Conservation (phyloP, 2,888 invertebrate species). For the Yponomeuta malinellus region DNA sequence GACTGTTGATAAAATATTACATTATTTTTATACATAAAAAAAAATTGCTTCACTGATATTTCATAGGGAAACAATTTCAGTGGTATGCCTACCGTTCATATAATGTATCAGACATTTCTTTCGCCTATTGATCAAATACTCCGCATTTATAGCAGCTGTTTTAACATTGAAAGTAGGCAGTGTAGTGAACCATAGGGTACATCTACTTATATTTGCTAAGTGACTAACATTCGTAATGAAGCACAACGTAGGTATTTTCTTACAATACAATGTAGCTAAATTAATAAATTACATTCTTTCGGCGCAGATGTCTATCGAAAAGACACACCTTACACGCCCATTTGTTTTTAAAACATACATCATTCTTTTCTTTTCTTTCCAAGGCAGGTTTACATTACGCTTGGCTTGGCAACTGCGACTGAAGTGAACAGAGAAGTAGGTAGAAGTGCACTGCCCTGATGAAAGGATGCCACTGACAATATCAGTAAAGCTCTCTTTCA, state of each 20-base stretch:
- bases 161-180: not conserved
- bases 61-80: too few relatives aligned
- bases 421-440: too few relatives aligned
- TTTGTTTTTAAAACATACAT: not conserved
- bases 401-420: too few relatives aligned
- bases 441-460: too few relatives aligned
- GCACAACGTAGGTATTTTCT: too few relatives aligned
- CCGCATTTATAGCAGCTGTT: not conserved
- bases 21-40: too few relatives aligned
- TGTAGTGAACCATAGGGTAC: not conserved
- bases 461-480: too few relatives aligned
- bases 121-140: not conserved
- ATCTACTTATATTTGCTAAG: not conserved
- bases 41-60: too few relatives aligned
- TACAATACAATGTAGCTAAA: not conserved
- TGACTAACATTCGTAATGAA: not conserved
- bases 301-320: not conserved
- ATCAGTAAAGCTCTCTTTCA: too few relatives aligned
- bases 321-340: not conserved
- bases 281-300: not conserved
- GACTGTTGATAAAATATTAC: too few relatives aligned
- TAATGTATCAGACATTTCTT: not conserved
- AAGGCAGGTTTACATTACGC: not conserved
- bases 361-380: not conserved
- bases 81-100: not conserved